Evolutionary conservation across 2,888 invertebrate genomes (phyloP).

Genomic region (Horisme vitalbata): DNA sequence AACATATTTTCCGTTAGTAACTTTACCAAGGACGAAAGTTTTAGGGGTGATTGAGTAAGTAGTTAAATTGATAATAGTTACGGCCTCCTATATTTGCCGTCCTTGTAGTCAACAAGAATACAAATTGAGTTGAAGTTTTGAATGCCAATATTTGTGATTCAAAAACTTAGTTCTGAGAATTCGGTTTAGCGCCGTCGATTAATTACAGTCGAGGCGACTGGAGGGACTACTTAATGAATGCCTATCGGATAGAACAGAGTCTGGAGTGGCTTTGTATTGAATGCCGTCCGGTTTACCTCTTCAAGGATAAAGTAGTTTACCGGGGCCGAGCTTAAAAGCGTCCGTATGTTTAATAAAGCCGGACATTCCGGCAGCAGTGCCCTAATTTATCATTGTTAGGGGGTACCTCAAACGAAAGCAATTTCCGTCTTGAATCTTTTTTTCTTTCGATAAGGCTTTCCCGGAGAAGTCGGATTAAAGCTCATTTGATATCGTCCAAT

Average conservation of each 20-base stretch:
- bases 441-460: slow-evolving; percentile 52
- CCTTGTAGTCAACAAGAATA: slow-evolving; percentile 30
- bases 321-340: slow-evolving; percentile 48
- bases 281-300: slow-evolving; percentile 46
- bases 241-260: slow-evolving; percentile 40
- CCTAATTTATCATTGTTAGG: slow-evolving; percentile 77
- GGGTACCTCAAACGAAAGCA: slow-evolving; percentile 67
- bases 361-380: slow-evolving; percentile 61
- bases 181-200: slow-evolving; percentile 48
- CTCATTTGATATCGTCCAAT: slow-evolving; percentile 55
- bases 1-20: slow-evolving; percentile 15
- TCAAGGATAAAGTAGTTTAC: slow-evolving; percentile 53
- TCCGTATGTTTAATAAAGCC: slow-evolving; percentile 70
- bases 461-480: slow-evolving; percentile 49
- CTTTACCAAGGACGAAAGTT: slow-evolving; percentile 13
- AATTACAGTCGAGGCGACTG: slow-evolving; percentile 42
- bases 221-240: slow-evolving; percentile 27
- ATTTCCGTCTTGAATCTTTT: slow-evolving; percentile 64
- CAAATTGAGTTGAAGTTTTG: slow-evolving; percentile 35
- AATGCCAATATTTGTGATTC: slow-evolving; percentile 39
- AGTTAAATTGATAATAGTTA: slow-evolving; percentile 15
- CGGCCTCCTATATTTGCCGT: slow-evolving; percentile 24
- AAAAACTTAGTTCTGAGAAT: slow-evolving; percentile 41
- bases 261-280: slow-evolving; percentile 35
- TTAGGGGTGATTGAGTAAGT: slow-evolving; percentile 13